Evolutionary conservation across 2,113 vertebrate species (phyloP).

Genomic region (Alexandromys fortis): DNA sequence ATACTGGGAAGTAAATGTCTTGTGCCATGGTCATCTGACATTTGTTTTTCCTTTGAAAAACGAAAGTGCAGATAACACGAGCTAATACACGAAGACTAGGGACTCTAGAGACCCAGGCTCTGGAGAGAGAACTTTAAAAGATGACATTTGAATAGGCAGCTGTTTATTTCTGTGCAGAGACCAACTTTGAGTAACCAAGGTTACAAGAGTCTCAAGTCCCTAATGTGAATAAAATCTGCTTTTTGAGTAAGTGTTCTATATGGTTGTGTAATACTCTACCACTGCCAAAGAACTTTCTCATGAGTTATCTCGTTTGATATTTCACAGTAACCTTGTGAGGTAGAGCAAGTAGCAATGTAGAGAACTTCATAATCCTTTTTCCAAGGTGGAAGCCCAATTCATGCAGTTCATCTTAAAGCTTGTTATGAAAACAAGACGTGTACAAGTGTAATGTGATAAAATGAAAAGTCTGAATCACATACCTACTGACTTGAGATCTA

Average conservation of each 20-base stretch:
- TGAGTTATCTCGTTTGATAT: slow-evolving; percentile 55
- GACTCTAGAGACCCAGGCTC: slow-evolving; percentile 48
- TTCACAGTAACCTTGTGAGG: slow-evolving; percentile 62
- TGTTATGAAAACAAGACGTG: slow-evolving; percentile 41
- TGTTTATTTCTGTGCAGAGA: slow-evolving; percentile 33
- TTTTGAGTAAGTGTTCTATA: slow-evolving; percentile 36
- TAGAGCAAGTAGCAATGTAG: slow-evolving; percentile 61
- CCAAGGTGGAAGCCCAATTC: slow-evolving; percentile 15
- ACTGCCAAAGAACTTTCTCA: slow-evolving; percentile 73
- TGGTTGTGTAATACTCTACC: slow-evolving; percentile 63
- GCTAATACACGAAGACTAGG: slow-evolving; percentile 15
- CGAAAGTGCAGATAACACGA: slow-evolving; percentile 43
- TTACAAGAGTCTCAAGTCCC: slow-evolving; percentile 35
- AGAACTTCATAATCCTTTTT: slow-evolving; percentile 46
- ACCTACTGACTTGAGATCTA: slow-evolving; percentile 10
- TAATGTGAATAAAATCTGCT: neutral
- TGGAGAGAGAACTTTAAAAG: slow-evolving; percentile 17
- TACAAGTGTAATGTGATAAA: slow-evolving; percentile 42
- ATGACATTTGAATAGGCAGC: slow-evolving; percentile 6
- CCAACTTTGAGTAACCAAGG: slow-evolving; percentile 21
- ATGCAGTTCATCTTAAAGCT: neutral
- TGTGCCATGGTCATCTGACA: neutral
- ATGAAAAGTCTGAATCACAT: neutral
- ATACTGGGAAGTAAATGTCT: slow-evolving; percentile 30
- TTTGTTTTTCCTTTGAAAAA: slow-evolving; percentile 64